phyloP scores from a whole-genome alignment of 30 jellyfish, hydroid and myxozoan species.

The Mastigias papua region DNA sequence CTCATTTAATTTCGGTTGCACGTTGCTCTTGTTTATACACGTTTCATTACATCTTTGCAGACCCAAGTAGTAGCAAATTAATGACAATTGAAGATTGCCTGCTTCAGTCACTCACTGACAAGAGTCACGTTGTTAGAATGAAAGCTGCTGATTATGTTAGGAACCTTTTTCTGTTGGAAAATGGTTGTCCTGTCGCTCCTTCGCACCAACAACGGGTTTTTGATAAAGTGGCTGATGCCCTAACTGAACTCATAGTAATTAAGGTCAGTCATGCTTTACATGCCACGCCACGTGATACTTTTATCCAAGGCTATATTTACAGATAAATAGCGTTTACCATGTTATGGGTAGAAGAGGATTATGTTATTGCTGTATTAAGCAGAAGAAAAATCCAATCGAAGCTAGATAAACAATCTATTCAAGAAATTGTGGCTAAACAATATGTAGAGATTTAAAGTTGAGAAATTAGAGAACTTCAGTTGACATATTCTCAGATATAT shows the following conservation, averaged over 20 bases:
- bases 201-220: slow-evolving; percentile 34
- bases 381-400: no score
- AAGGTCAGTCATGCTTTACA: slow-evolving; percentile 45
- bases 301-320: no score
- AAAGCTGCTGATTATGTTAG: slow-evolving; percentile 49
- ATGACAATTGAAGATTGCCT: slow-evolving; percentile 30
- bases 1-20: neutral
- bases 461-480: no score
- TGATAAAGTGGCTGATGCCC: slow-evolving; percentile 68
- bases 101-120: slow-evolving; percentile 48
- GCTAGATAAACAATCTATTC: no score
- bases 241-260: slow-evolving; percentile 42
- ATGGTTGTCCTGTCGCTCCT: slow-evolving; percentile 27
- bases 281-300: no score
- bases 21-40: no score
- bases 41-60: neutral
- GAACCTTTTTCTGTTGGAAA: slow-evolving; percentile 15
- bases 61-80: neutral
- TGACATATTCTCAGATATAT: no score
- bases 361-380: no score
- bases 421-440: no score
- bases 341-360: neutral
- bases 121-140: slow-evolving; percentile 63
- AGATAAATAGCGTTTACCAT: neutral
- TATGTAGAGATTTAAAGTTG: no score